Base-by-base conservation (phyloP, 2,888 invertebrate species). In the Philaethria dido region DNA sequence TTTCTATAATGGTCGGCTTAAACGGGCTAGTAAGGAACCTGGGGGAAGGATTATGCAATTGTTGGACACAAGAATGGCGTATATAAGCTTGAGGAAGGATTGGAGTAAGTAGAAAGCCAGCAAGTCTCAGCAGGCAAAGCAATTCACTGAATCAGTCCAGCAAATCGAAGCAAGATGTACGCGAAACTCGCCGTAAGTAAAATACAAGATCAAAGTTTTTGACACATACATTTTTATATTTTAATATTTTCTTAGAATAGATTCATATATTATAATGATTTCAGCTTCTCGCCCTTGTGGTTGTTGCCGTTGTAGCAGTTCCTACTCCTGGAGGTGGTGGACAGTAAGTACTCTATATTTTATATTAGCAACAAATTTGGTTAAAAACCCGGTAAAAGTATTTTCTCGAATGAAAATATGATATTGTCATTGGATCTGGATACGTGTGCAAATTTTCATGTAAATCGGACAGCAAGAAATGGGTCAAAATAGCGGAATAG, bases 141-240 rank as follows among this genome's bases (percentile, higher is more conserved):
- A 84, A 84, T 80, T 78, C 76, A 81, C 74, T 75, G 77, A 80
- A 84, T 88, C 90, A 89, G 87, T 89, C 90, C 91, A 91, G 91
- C 91, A 77, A 81, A 77, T 73, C 77, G 9, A 83, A 81, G 80
- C 85, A 91, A 87, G 82, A 92, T 92, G 92, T 89, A 89, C 92
- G 86, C 92, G 72, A 90, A 90, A 87, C 84, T 92, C 85, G 87
- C 92, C 83, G 92, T 92, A 87, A 92, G 92, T 88, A 67, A 65
- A 54, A 57, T 45, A 50, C n/a, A 44, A 0, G 9, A 64, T 33
- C 36, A 44, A 61, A 16, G 5, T 20, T 25, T 20, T 25, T 50
- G 18, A 29, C 4, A 42, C 9, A 48, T 22, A 13, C 13, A 50
- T 36, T 18, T n/a, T 9, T 50, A 60, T 33, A 44, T 20, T 29